Evolutionary conservation across 2,113 vertebrate species (phyloP), one percentile per base, ranked within the genome.

Genomic region (Campylorhamphus procurvoides): DNA sequence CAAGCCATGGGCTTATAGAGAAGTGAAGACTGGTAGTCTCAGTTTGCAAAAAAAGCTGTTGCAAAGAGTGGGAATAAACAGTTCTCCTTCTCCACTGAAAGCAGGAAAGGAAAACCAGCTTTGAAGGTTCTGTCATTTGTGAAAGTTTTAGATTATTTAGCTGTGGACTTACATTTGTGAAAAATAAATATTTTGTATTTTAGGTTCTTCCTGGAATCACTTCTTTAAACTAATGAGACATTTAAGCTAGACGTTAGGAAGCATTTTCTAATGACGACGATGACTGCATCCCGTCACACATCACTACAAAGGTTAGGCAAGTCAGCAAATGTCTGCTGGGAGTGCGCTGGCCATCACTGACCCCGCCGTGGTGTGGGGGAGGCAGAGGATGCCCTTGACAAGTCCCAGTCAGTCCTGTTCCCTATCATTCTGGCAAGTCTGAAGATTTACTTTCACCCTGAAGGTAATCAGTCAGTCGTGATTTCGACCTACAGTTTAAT

Each of bases 401-500:
- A 88, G 79, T 55, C 68, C 83, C 94, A 74, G 55, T 7, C 75
- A n/a, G 50, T 13, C 50, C 90, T 13, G 42, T 3, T 73, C 44
- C 84, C 68, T n/a, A 42, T 46, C 76, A 58, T 67, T 84, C 79
- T 0, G 0, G 86, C 85, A 74, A 88, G 75, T 25, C 60, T 67
- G 72, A 84, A 94, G 96, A 97, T 96, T 94, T 90, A 92, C 93
- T 92, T 72, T 85, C 90, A 71, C 88, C 93, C 94, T 90, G 93
- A 93, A 96, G 90, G 90, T 68, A 92, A 92, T 93, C 94, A 93
- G 84, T 95, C 93, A 85, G 79, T 96, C 68, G 27, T 96, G 92
- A 86, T 90, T 95, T 90, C 90, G 90, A 95, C 92, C 96, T 94
- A 84, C 92, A 88, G 95, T 93, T 95, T 95, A 94, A 96, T 96